Percentiles rank a stretch among this genome's conserved stretches.
Conservation (phyloP, 1,140 invertebrate species). For the Schlechtendalia chinensis region DNA sequence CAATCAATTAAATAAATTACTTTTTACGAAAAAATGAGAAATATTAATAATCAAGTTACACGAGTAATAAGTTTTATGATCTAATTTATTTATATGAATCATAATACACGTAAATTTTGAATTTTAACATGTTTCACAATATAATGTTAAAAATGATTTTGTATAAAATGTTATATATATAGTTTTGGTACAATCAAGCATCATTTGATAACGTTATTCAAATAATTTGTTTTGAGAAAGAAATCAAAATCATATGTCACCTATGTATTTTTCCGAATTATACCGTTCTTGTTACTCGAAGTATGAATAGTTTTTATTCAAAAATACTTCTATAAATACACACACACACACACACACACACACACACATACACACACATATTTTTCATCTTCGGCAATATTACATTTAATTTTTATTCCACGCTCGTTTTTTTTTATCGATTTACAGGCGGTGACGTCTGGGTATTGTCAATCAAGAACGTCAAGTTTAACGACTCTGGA, state of each 20-base stretch:
- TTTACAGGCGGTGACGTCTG: slow-evolving; percentile 73
- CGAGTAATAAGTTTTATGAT: too few relatives aligned
- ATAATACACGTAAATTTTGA: too few relatives aligned
- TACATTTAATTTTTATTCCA: neutral
- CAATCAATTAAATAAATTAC: too few relatives aligned
- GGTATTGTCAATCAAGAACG: slow-evolving; percentile 74
- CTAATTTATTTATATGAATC: too few relatives aligned
- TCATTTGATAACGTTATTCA: neutral
- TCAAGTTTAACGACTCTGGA: slow-evolving; percentile 69
- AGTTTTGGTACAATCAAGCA: neutral
- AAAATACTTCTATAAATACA: neutral
- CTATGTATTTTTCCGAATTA: neutral
- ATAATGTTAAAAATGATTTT: neutral
- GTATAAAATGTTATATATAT: neutral
- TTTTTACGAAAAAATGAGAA: too few relatives aligned
- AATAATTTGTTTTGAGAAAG: neutral
- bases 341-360: neutral
- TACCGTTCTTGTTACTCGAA: neutral
- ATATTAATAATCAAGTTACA: too few relatives aligned
- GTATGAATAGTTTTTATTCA: neutral
- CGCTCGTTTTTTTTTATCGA: slow-evolving; percentile 16
- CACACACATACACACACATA: neutral
- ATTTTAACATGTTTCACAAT: neutral
- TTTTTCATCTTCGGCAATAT: neutral
- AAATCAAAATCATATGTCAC: neutral